A percentile compares a stretch with the other conserved stretches of the same genome.
These are phyloP conservation scores for Ditylenchus dipsaci DNA, from an alignment of 1,140 invertebrate genomes.

Conservation along the genomic window DNA sequence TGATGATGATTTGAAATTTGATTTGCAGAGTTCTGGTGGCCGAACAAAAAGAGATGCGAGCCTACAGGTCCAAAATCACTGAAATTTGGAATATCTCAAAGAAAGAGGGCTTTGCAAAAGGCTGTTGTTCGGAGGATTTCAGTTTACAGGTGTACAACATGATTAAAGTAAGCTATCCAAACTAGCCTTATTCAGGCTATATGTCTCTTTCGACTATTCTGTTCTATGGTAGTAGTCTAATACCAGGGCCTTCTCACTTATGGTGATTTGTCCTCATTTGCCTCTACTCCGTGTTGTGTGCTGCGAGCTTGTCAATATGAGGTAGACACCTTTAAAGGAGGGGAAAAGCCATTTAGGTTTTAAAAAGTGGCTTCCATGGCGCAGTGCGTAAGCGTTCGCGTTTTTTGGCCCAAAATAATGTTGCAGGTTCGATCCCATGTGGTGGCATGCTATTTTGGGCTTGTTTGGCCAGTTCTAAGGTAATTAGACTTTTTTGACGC, in stretches of 20 bases:
- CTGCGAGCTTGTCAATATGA: slow-evolving; percentile 61
- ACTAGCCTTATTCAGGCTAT: slow-evolving; percentile 86
- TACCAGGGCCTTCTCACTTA: slow-evolving; percentile 77
- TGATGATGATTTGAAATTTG: no score
- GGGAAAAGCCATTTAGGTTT: no score
- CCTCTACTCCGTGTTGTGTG: slow-evolving; percentile 51
- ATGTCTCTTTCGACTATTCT: slow-evolving; percentile 82
- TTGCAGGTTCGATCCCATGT: no score
- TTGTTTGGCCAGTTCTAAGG: no score
- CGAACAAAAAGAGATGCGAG: slow-evolving; percentile 72
- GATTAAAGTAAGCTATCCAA: no score
- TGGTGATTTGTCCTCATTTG: slow-evolving; percentile 63
- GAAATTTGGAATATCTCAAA: slow-evolving; percentile 75
- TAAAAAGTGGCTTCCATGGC: no score
- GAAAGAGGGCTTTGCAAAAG: slow-evolving; percentile 78
- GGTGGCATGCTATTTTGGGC: no score
- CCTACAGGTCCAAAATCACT: slow-evolving; percentile 70
- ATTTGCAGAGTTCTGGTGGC: slow-evolving; percentile 75
- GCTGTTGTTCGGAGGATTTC: slow-evolving; percentile 85
- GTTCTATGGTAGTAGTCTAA: slow-evolving; percentile 85
- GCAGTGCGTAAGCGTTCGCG: no score
- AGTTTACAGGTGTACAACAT: slow-evolving; percentile 31
- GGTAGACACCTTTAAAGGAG: no score
- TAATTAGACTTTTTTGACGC: no score
- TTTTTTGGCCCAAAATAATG: no score